Base-by-base conservation (phyloP, 2,113 vertebrate species). In the Salminus brasiliensis region DNA sequence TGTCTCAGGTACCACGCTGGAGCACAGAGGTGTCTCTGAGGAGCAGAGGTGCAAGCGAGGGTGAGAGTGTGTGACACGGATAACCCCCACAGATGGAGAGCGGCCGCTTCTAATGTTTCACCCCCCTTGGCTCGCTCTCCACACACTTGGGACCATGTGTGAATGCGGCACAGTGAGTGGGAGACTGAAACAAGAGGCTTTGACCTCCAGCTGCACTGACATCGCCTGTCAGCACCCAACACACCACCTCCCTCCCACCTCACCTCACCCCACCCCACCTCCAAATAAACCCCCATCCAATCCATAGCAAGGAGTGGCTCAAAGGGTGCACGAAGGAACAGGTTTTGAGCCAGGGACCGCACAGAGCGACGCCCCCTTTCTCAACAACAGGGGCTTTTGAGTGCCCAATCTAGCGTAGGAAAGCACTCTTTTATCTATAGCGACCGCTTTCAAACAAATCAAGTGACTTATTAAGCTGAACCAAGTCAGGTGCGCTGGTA, bases 51-150 rank as follows among this genome's bases (percentile, higher is more conserved):
- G 87, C 73, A 76, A 76, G 66, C 43, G 76, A 73, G 57, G 78
- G 78, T 76, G 74, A 88, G 88, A 85, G 86, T 87, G 88, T 89
- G 91, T 88, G 89, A 89, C 87, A 86, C 83, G 79, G 88, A 88
- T 92, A 90, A 93, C 91, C 91, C 86, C 85, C 81, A 80, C 92
- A 92, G 90, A 91, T 88, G 89, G 90, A 90, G 87, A 88, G 88
- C 83, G 74, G 43, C 57, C 34, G 80, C 82, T 83, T 91, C 87
- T 92, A 88, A 86, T 72, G 90, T 92, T 92, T 92, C 91, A 90
- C 81, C 75, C 83, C 82, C 68, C 81, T 76, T 62, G 77, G 81
- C 65, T 79, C 83, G 34, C 29, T 59, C 53, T 39, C 68, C 32
- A 84, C 60, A 79, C 81, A 83, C 79, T 74, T 62, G 78, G 79